Base-by-base conservation (phyloP, 2,888 invertebrate genomes). In the Lasioglossum villosulum region DNA sequence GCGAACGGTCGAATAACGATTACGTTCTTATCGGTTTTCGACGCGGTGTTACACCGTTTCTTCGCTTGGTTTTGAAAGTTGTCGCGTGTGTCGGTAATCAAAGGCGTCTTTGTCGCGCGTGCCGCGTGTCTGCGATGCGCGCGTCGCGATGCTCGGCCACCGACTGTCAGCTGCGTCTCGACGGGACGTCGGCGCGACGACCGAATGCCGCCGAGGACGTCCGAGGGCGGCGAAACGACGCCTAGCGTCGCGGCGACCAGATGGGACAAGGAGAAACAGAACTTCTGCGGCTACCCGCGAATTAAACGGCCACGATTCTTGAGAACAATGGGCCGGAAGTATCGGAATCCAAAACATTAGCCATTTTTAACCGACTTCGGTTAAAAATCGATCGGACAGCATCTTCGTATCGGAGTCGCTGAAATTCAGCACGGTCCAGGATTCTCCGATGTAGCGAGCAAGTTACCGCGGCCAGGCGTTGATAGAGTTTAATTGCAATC, bases 131-230 rank as follows among this genome's bases (percentile, higher is more conserved):
- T 75, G 81, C 89, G 91, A 88, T 88, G 88, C 89, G 88, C 89
- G 90, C 92, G 91, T 92, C 92, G 91, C 93, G 93, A 93, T 92
- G 93, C 92, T 90, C 93, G 91, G 86, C 90, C 93, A 93, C 91
- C 91, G 91, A 93, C 93, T 93, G 92, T 85, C 89, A 82, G 87
- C 87, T 88, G 86, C 87, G 83, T 86, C 86, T 86, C 85, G 88
- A 87, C 88, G 89, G 73, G 68, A 83, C 88, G 86, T 74, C 90
- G 91, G 83, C 90, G 91, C 91, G 89, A 91, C 88, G 89, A 86
- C 90, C 92, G 91, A 89, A 72, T 82, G 77, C 84, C 75, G 77
- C 91, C 91, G 91, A 91, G 85, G 85, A 88, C 90, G 88, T 86
- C 92, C 92, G 91, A 91, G 84, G 80, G 80, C 83, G 86, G 63